Base-by-base conservation (phyloP, 1,140 invertebrate species). In the Drosophila ohnishii region DNA sequence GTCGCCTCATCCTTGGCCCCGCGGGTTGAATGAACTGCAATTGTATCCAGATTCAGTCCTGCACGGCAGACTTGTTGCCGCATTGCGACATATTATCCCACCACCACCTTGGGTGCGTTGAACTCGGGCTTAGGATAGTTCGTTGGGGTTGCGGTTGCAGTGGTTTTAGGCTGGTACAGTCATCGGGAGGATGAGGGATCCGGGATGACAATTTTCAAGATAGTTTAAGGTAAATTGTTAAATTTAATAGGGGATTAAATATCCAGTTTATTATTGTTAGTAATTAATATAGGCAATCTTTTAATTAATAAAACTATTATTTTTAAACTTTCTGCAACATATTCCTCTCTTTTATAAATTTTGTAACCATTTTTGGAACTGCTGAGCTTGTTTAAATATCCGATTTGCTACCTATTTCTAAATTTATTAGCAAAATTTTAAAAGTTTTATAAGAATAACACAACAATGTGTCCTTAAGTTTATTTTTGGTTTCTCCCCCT, bases 21-120 rank as follows among this genome's bases (percentile, higher is more conserved):
- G 66, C 47, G 63, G 57, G 80, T 77, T 88, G 53, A 88, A 84
- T 83, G 84, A 88, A 84, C 84, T 80, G 51, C 30, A 30, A 42
- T 50, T 35, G 66, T 71, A 69, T 74, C 60, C 40, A 53, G 64
- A 69, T 69, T 53, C 40, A 47, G 64, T 79, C 66, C 73, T 75
- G 67, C 39, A 9, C 10, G 56, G 37, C 48, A 55, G 82, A 84
- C 75, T 79, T 83, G 77, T 61, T 81, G 78, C 50, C 72, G 48
- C 42, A 35, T 47, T 47, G 47, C 40, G 32, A 1, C 39, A 30
- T 34, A 28, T 30, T 47, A 32, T 61, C 56, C 19, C 37, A 25
- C 30, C 53, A 55, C 50, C 50, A 50, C 25, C 28, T 44, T 59
- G 5, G 37, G 74, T n/a, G 34, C 81, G 60, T 71, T 75, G 57